These are phyloP conservation scores for Drosophila ironensis DNA, from an alignment of 1,140 invertebrate genomes.

Conservation along the genomic window DNA sequence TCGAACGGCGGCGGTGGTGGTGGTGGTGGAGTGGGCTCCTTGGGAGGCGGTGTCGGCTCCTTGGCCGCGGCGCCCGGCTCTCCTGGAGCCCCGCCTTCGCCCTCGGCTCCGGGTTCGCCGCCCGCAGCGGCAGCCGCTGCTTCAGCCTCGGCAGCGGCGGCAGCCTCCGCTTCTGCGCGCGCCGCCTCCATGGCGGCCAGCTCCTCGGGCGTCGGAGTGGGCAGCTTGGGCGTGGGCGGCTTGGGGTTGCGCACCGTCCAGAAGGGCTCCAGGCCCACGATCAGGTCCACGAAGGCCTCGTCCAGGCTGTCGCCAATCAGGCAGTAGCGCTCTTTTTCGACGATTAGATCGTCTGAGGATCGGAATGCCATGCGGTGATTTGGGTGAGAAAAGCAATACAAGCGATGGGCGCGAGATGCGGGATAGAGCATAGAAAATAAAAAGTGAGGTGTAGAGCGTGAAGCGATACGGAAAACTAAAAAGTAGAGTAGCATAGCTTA, in stretches of 20 bases:
- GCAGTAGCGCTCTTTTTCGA: conserved; percentile 99
- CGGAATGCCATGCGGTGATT: conserved; percentile 26
- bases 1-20: conserved; percentile 83
- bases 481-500: conserved; percentile 26
- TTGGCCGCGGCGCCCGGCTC: conserved; percentile 70
- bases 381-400: conserved; percentile 47
- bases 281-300: conserved; percentile 97
- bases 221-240: conserved; percentile 79
- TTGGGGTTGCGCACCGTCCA: conserved; percentile 80
- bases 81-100: conserved; percentile 81
- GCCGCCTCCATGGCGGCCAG: conserved; percentile 71
- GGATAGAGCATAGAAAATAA: conserved; percentile 32
- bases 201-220: conserved; percentile 77
- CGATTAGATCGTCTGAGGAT: conserved; percentile 96
- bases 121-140: conserved; percentile 65
- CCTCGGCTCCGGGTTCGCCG: conserved; percentile 48
- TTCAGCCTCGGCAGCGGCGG: conserved; percentile 66
- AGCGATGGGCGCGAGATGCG: conserved; percentile 43
- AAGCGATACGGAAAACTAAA: conserved; percentile 43
- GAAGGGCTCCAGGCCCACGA: conserved; percentile 85
- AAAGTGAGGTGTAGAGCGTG: conserved; percentile 48
- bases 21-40: conserved; percentile 80
- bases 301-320: conserved; percentile 98
- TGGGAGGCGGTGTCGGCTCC: conserved; percentile 64
- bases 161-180: conserved; percentile 62